phyloP scores from a whole-genome alignment of 2,113 vertebrate genomes.

The Macroglossus sobrinus region DNA sequence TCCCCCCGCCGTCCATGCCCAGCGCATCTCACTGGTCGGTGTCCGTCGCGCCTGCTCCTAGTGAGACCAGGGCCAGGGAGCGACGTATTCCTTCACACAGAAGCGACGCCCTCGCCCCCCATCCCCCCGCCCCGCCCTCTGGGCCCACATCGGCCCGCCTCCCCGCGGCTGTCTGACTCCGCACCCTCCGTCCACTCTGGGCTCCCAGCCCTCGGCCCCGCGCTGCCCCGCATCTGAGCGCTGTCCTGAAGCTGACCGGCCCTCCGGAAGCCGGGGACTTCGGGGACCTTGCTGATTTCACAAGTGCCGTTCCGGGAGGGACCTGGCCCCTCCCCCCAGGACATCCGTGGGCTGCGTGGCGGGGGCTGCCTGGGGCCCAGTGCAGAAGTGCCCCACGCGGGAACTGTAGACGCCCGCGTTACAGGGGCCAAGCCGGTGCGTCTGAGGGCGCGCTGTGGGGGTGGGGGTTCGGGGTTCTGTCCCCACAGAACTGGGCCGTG shows the following conservation, averaged over 20 bases:
- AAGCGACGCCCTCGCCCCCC: fast-evolving
- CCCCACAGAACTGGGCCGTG: fast-evolving
- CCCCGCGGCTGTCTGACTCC: background rate
- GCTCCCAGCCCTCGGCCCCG: background rate
- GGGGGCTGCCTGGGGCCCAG: background rate
- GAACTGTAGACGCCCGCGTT: background rate
- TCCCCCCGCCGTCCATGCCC: fast-evolving
- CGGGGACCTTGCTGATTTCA: background rate
- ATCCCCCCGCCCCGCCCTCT: no score
- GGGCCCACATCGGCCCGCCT: fast-evolving
- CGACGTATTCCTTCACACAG: background rate
- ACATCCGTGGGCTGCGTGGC: background rate
- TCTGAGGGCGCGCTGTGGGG: fast-evolving
- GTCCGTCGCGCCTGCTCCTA: no score
- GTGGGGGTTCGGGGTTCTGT: fast-evolving
- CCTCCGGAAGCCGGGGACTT: fast-evolving
- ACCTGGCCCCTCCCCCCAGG: fast-evolving
- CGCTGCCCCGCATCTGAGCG: background rate
- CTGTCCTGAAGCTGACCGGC: background rate
- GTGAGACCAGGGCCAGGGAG: background rate
- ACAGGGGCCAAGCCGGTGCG: background rate
- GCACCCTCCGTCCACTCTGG: fast-evolving
- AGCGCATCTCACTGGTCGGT: fast-evolving
- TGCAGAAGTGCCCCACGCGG: no score
- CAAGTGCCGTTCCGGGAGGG: fast-evolving